phyloP scores from a whole-genome alignment of 2,113 vertebrate genomes.

The Mionectes macconnelli region DNA sequence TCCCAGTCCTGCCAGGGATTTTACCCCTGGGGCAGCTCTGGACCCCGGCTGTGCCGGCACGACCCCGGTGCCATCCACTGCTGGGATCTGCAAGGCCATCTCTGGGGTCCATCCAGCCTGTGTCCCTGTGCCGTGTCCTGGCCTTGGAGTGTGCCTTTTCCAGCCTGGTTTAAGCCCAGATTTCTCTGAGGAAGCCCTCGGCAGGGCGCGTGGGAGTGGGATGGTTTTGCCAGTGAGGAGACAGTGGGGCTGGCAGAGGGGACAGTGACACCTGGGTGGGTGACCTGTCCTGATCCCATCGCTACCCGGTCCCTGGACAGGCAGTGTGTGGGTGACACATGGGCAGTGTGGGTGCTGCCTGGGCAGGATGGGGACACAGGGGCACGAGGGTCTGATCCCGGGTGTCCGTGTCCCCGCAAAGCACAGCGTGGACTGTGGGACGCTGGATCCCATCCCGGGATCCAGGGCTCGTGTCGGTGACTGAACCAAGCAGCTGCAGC shows the following conservation, averaged over 20 bases:
- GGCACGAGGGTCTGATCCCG: accelerated
- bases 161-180: not conserved
- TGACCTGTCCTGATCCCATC: accelerated
- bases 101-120: accelerated
- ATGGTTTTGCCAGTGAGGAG: not conserved
- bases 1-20: not conserved
- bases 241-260: not conserved
- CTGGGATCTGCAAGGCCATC: not conserved
- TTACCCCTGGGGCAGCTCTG: not conserved
- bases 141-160: no score
- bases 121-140: not conserved
- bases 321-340: no score
- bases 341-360: accelerated
- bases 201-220: not conserved
- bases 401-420: accelerated
- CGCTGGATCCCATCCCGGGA: not conserved
- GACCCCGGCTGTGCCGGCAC: accelerated
- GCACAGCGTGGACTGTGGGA: accelerated
- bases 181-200: not conserved
- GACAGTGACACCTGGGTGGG: not conserved
- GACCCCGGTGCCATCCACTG: accelerated
- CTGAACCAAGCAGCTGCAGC: not conserved
- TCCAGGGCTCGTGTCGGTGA: not conserved
- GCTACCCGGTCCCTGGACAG: accelerated
- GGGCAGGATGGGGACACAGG: no score